Percentiles rank a stretch among this genome's conserved stretches.
phyloP scores from a whole-genome alignment of 2,113 vertebrate genomes.

The Hipposideros armiger region DNA sequence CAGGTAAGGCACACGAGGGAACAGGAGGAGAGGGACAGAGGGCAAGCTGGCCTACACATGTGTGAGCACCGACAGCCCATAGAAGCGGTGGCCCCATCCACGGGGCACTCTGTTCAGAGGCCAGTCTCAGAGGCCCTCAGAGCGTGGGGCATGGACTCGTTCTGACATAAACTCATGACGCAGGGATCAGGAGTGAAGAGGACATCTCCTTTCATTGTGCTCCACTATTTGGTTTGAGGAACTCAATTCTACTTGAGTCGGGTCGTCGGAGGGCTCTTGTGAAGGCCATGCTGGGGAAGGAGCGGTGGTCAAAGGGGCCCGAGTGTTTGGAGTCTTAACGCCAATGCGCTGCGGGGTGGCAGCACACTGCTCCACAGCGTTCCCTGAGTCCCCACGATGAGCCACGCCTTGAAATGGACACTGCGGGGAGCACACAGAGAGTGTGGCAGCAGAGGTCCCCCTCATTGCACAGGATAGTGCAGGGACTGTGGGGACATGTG shows the following conservation, averaged over 20 bases:
- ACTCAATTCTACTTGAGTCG: not conserved
- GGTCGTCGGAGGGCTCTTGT: not conserved
- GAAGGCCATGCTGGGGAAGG: not conserved
- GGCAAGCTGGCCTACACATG: not conserved
- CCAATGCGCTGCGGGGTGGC: not conserved
- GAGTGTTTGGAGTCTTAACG: not conserved
- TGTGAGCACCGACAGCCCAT: not conserved
- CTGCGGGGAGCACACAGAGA: not conserved
- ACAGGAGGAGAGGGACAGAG: not conserved
- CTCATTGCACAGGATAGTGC: not conserved
- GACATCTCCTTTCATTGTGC: not conserved
- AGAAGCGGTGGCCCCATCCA: fast-evolving
- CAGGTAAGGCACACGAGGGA: not conserved
- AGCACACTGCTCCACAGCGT: fast-evolving
- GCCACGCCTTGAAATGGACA: not conserved
- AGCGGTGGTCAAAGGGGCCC: not conserved
- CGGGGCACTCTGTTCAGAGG: not conserved
- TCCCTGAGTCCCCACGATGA: not conserved
- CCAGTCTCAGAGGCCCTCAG: not conserved
- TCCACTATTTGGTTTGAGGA: not conserved
- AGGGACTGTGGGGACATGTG: not conserved
- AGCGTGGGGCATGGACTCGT: not conserved
- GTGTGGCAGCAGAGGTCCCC: not conserved
- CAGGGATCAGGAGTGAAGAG: not conserved
- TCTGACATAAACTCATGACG: not conserved